These are phyloP conservation scores for Amia ocellicauda DNA, from an alignment of 2,113 vertebrate genomes.

Conservation along the genomic window DNA sequence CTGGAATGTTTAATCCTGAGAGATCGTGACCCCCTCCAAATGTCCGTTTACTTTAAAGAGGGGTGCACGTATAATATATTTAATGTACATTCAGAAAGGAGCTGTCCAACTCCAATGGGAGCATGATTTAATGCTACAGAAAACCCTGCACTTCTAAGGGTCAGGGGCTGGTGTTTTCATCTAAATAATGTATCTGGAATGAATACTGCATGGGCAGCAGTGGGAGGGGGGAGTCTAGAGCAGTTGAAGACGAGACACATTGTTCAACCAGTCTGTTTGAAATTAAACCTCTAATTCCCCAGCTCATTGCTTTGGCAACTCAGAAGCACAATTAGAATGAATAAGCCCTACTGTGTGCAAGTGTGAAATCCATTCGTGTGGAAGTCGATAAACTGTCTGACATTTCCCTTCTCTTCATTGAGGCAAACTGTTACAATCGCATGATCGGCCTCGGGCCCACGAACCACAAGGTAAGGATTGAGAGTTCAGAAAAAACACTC, in stretches of 20 bases:
- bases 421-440: not conserved
- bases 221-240: not conserved
- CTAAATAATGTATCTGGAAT: constrained; percentile 8
- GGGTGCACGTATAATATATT: too few species aligned
- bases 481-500: not conserved
- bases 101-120: too few species aligned
- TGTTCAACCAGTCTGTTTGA: not conserved
- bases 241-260: not conserved
- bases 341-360: not conserved
- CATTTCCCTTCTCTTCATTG: not conserved
- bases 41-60: too few species aligned
- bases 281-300: not conserved
- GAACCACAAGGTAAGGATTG: not conserved
- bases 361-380: not conserved
- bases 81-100: too few species aligned
- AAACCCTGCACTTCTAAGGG: not conserved
- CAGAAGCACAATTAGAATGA: not conserved
- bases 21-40: too few species aligned
- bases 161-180: not conserved
- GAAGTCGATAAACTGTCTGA: not conserved
- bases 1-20: too few species aligned
- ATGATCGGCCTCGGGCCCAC: not conserved
- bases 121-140: too few species aligned
- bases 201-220: not conserved
- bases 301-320: not conserved